phyloP scores from a whole-genome alignment of 2,113 vertebrate genomes.

The Corythornis vintsioides region DNA sequence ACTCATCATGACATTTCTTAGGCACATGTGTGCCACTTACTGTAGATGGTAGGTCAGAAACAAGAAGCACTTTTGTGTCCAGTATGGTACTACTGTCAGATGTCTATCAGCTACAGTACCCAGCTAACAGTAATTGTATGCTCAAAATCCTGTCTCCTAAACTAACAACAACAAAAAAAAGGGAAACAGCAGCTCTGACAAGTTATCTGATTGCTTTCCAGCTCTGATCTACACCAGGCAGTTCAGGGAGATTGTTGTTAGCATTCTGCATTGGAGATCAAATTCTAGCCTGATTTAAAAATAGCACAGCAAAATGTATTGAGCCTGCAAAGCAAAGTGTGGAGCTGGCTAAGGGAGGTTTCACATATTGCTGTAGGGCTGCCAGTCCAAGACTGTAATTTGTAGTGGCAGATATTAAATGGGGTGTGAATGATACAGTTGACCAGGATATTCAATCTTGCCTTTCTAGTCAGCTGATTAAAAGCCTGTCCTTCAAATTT shows the following conservation, averaged over 20 bases:
- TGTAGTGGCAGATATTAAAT: slow-evolving; percentile 22
- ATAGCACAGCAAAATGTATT: background rate
- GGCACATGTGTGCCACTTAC: background rate
- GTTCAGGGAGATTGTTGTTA: background rate
- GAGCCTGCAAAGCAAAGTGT: background rate
- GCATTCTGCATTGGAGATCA: background rate
- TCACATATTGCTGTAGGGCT: background rate
- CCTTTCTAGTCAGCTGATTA: background rate
- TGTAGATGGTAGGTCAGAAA: background rate
- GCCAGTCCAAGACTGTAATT: background rate
- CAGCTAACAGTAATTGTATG: background rate
- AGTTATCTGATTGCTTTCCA: background rate
- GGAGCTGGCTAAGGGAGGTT: background rate
- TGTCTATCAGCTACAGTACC: background rate
- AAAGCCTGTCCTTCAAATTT: background rate
- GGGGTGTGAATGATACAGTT: background rate
- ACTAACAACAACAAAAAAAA: background rate
- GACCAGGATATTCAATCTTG: background rate
- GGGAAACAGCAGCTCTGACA: background rate
- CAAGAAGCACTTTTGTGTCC: background rate
- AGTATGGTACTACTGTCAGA: background rate
- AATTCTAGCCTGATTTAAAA: slow-evolving; percentile 21
- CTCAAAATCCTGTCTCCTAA: background rate
- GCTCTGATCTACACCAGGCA: background rate
- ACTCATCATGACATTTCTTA: background rate